phyloP scores from a whole-genome alignment of 2,113 vertebrate species.

The Benitochromis conjunctus region DNA sequence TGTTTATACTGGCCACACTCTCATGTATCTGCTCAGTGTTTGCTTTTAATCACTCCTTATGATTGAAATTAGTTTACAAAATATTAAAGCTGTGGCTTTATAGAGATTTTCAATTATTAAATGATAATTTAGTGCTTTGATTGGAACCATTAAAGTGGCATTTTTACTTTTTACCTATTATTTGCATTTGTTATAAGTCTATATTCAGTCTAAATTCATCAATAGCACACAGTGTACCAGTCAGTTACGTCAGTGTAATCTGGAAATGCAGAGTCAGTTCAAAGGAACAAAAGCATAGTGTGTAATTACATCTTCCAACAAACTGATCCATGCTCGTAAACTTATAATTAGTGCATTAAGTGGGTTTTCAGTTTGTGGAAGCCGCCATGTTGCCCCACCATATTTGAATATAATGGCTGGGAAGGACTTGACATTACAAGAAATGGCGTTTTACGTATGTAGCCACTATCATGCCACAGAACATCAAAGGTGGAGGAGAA shows the following conservation, averaged over 20 bases:
- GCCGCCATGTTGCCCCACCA: neutral
- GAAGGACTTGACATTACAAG: neutral
- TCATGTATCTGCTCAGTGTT: neutral
- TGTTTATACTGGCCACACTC: neutral
- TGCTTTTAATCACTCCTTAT: neutral
- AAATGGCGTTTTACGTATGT: neutral
- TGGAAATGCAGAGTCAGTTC: neutral
- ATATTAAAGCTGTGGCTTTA: neutral
- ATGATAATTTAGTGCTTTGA: neutral
- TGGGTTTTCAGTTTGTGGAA: neutral
- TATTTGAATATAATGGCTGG: neutral
- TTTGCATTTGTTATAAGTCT: neutral
- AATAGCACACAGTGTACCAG: neutral
- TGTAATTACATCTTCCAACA: neutral
- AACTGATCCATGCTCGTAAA: neutral
- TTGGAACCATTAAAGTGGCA: neutral
- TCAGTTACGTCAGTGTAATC: neutral
- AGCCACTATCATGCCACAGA: neutral
- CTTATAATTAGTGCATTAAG: neutral
- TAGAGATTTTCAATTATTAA: neutral
- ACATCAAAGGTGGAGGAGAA: neutral
- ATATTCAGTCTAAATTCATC: neutral
- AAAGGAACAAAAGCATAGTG: neutral
- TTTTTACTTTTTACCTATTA: neutral
- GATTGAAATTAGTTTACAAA: neutral